Base-by-base conservation (phyloP, 2,888 invertebrate species). In the Uropetala carovei region DNA sequence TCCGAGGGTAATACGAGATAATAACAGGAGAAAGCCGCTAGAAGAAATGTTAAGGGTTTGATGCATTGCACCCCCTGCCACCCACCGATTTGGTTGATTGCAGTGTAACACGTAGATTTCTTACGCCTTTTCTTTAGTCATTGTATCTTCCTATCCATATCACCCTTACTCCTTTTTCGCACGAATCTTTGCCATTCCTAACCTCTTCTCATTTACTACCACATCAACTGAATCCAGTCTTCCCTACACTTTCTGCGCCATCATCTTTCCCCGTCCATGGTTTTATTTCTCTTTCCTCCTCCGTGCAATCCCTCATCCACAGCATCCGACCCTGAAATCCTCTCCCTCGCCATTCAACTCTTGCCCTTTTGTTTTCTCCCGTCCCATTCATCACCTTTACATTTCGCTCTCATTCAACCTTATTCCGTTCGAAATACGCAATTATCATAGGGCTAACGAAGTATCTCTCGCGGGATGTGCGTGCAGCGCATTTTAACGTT, bases 71-170 rank as follows among this genome's bases (percentile, higher is more conserved):
- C n/a, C n/a, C n/a, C n/a, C n/a, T n/a, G n/a, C n/a, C n/a, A n/a
- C n/a, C n/a, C n/a, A n/a, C n/a, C n/a, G n/a, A n/a, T n/a, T n/a
- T n/a, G n/a, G n/a, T n/a, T n/a, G n/a, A n/a, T n/a, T n/a, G n/a
- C n/a, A n/a, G n/a, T n/a, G n/a, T n/a, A n/a, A n/a, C n/a, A n/a
- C n/a, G n/a, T n/a, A n/a, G n/a, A 43, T 43, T 43, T 43, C 43
- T 43, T 43, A 43, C 43, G 43, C 43, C 43, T 1, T 43, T 43
- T 43, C 43, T 43, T 43, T 43, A 3, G 43, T 43, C 43, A 5
- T 1, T 43, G 3, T 43, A 43, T 43, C 43, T 5, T 60, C 30
- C 92, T 84, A 92, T 92, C 92, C 59, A 92, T 92, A 92, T 84
- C 92, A 84, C 92, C 84, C 43, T 5, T 43, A 1, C 43, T 43